Evolutionary conservation across 2,113 vertebrate genomes (phyloP).

Genomic region (Phyllopteryx taeniolatus): DNA sequence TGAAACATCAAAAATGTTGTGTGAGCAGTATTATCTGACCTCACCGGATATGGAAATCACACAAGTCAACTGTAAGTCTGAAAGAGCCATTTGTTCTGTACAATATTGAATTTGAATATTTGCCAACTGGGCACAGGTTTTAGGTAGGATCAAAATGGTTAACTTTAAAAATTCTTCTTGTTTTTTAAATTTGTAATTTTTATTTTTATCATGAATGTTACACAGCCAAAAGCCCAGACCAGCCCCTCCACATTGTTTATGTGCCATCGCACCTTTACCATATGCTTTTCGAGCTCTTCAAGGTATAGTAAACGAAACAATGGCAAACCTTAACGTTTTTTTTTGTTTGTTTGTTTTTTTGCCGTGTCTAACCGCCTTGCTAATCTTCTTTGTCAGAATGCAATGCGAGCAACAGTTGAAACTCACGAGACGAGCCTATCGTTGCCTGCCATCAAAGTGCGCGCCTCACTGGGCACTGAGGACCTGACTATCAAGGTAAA

Average conservation of each 20-base stretch:
- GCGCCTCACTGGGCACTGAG: constrained; percentile 86
- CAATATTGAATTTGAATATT: background rate
- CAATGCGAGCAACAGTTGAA: constrained; percentile 97
- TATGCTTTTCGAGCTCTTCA: constrained; percentile 98
- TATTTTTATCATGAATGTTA: constrained; percentile 16
- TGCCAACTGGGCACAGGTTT: background rate
- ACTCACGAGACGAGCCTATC: constrained; percentile 81
- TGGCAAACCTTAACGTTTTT: too few relatives aligned
- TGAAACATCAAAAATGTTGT: constrained; percentile 88
- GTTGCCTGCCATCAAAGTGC: constrained; percentile 86
- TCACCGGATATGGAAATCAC: constrained; percentile 89
- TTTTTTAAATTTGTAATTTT: background rate
- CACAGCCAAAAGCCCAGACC: constrained; percentile 78
- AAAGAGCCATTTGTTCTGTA: background rate
- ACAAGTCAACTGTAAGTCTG: constrained; percentile 86
- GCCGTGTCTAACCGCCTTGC: background rate
- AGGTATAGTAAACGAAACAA: constrained; percentile 74
- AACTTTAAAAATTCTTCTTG: background rate
- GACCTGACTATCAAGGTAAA: constrained; percentile 96
- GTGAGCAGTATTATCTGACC: constrained; percentile 95
- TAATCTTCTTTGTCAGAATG: constrained; percentile 77
- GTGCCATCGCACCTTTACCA: constrained; percentile 98
- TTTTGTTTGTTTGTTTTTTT: background rate
- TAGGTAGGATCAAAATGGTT: too few relatives aligned
- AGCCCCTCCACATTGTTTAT: constrained; percentile 88